phyloP scores from a whole-genome alignment of 1,140 invertebrate genomes.

The Aphaenogaster rudis region DNA sequence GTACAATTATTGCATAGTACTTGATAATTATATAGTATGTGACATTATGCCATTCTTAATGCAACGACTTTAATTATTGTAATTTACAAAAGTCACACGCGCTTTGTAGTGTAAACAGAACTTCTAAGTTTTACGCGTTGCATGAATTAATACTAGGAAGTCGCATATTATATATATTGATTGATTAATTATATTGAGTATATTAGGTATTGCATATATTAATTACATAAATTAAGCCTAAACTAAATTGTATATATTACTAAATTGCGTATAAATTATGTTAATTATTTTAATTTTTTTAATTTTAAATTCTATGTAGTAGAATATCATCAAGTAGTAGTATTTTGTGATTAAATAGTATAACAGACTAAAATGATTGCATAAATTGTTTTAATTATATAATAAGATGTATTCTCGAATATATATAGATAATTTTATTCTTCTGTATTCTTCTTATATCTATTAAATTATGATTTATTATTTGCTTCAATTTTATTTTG shows the following conservation, averaged over 20 bases:
- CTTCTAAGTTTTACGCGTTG: neutral
- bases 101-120: neutral
- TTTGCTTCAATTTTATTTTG: neutral
- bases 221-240: neutral
- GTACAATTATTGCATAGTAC: neutral
- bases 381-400: neutral
- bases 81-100: neutral
- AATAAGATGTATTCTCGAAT: neutral
- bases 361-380: neutral
- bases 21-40: neutral
- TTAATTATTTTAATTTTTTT: neutral
- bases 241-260: neutral
- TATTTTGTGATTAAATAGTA: neutral
- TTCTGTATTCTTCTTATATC: neutral
- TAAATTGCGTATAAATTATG: neutral
- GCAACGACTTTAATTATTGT: neutral
- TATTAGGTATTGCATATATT: constrained; percentile 3
- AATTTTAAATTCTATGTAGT: neutral
- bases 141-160: too few species aligned
- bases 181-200: neutral
- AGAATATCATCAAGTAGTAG: too few species aligned
- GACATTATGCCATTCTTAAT: neutral
- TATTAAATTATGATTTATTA: neutral
- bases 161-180: neutral
- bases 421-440: neutral